A percentile compares a stretch with the other conserved stretches of the same genome.
Conservation (phyloP, 1,140 invertebrate genomes). For the Zelostemma sp. region DNA sequence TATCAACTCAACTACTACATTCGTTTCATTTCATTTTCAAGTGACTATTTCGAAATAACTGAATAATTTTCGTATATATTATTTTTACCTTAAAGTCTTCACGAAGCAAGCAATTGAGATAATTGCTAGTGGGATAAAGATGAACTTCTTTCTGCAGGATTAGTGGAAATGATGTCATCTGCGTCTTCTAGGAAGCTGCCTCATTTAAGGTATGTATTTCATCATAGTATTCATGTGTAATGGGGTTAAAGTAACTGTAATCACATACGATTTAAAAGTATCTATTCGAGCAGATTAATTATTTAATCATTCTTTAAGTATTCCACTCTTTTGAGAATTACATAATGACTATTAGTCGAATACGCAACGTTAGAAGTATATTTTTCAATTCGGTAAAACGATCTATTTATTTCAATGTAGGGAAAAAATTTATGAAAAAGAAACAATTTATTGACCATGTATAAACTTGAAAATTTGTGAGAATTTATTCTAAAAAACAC, state of each 20-base stretch:
- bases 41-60: not conserved
- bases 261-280: not conserved
- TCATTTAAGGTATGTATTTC: slow-evolving; percentile 2
- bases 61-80: not conserved
- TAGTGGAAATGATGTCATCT: slow-evolving; percentile 1
- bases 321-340: no score
- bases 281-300: not conserved
- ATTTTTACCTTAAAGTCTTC: not conserved
- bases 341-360: no score
- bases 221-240: not conserved
- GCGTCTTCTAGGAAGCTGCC: not conserved
- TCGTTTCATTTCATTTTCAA: not conserved
- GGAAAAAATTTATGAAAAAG: no score
- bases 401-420: no score
- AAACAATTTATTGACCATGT: no score
- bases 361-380: no score
- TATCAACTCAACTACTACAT: not conserved
- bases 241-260: not conserved
- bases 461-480: no score
- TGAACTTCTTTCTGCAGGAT: not conserved
- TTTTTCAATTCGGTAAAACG: no score
- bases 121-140: not conserved
- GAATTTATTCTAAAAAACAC: no score
- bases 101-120: not conserved
- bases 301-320: not conserved